These are phyloP conservation scores for Esox masquinongy DNA, from an alignment of 2,797 vertebrate genomes.

Conservation along the genomic window DNA sequence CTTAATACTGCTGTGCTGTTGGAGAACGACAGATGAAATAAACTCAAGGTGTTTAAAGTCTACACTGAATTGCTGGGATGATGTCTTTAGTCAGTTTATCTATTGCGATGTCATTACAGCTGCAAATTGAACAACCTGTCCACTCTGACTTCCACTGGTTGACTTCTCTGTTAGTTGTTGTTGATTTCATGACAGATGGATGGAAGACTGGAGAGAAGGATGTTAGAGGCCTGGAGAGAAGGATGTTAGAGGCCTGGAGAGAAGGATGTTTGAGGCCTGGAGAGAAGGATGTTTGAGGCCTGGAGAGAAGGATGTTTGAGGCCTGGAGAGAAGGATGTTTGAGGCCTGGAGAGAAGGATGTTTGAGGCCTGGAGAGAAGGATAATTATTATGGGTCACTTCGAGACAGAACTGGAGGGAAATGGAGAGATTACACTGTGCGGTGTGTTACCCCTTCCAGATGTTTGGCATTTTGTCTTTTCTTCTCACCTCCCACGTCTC, in stretches of 20 bases:
- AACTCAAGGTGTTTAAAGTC: slow-evolving; percentile 37
- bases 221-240: too few species aligned
- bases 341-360: too few species aligned
- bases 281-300: too few species aligned
- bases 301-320: too few species aligned
- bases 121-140: too few species aligned
- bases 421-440: slow-evolving; percentile 22
- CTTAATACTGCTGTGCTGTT: slow-evolving; percentile 68
- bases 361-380: too few species aligned
- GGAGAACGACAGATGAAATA: slow-evolving; percentile 60
- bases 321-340: too few species aligned
- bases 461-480: slow-evolving; percentile 41
- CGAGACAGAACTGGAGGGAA: neutral
- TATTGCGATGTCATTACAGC: too few species aligned
- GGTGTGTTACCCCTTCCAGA: slow-evolving; percentile 48
- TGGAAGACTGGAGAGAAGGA: neutral
- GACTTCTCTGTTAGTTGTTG: neutral
- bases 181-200: slow-evolving; percentile 37
- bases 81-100: neutral
- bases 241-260: too few species aligned
- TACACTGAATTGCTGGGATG: neutral
- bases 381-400: slow-evolving; percentile 15
- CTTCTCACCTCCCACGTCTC: slow-evolving; percentile 53
- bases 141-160: neutral
- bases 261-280: too few species aligned